Evolutionary conservation across 2,113 vertebrate genomes (phyloP).

Genomic region (Herpetotheres cachinnans): DNA sequence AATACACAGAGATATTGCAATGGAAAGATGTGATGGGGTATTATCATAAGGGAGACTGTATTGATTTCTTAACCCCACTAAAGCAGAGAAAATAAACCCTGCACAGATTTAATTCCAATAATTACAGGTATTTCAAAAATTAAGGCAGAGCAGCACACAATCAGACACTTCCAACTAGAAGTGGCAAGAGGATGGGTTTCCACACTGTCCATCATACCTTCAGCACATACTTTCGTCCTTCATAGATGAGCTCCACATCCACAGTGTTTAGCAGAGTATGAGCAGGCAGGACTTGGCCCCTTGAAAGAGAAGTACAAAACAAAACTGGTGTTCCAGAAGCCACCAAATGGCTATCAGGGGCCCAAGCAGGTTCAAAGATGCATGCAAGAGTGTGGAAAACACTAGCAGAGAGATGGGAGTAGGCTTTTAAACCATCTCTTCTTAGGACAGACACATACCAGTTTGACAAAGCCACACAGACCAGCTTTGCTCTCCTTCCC

Average conservation of each 20-base stretch:
- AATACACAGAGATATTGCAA: neutral
- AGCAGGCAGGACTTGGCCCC: slow-evolving; percentile 94
- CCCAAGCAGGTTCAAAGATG: neutral
- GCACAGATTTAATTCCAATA: neutral
- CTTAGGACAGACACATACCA: accelerated
- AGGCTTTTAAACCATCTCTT: neutral
- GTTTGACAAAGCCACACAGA: neutral
- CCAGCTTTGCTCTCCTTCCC: neutral
- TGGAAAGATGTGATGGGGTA: accelerated
- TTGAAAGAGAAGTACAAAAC: slow-evolving; percentile 66
- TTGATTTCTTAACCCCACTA: neutral
- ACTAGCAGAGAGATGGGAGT: neutral
- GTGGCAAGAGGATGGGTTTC: neutral
- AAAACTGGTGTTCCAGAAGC: neutral
- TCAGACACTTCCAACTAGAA: neutral
- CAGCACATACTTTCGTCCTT: slow-evolving; percentile 91
- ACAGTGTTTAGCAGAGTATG: slow-evolving; percentile 95
- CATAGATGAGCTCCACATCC: slow-evolving; percentile 95
- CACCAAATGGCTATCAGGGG: neutral
- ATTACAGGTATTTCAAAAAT: neutral
- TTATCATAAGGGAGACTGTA: accelerated
- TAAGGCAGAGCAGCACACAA: neutral
- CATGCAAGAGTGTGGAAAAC: neutral
- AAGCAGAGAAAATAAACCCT: neutral
- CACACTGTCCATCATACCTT: slow-evolving; percentile 69